Base-by-base conservation (phyloP, 2,797 vertebrate species). In the Leucoraja ocellata region DNA sequence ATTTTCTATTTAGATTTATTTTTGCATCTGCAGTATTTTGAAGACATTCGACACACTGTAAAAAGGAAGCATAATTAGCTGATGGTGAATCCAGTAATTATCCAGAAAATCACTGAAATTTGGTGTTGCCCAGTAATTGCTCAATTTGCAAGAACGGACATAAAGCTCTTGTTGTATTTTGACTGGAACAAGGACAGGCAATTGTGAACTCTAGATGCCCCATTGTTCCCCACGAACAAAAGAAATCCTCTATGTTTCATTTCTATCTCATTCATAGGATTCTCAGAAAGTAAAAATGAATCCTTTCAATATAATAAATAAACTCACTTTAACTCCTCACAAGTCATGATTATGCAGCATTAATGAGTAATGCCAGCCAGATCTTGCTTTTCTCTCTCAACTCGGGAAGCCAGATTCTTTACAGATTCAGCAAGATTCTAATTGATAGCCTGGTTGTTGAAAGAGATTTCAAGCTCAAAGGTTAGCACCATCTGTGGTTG, bases 401-500 rank as follows among this genome's bases (percentile, higher is more conserved):
- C 61, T 88, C 63, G 32, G 63, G 63, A 73, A 18, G 61, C 63
- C 63, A 88, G n/a, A 61, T 88, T 88, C n/a, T 65, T 36, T n/a
- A 88, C 61, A 88, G 61, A 68, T 68, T 88, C 84, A 88, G 84
- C n/a, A 65, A 88, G 84, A 68, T 88, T 68, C 84, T 68, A 65
- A 88, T 36, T 88, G 84, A 88, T 88, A 68, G 84, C 58, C 61
- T 65, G 61, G 61, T n/a, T 84, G 81, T 84, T 88, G 84, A 88
- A 88, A 88, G 61, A 88, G n/a, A 68, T 88, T 88, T 88, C 61
- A 32, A 88, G 7, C 84, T 88, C 63, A 68, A 36, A 88, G 84
- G 61, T 88, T 88, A 65, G 84, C 61, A 88, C 61, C n/a, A 88
- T 88, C n/a, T 88, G 84, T 68, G 63, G 63, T 88, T 88, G 84